phyloP scores from a whole-genome alignment of 2,888 invertebrate genomes.

The Aleiodes testaceus region DNA sequence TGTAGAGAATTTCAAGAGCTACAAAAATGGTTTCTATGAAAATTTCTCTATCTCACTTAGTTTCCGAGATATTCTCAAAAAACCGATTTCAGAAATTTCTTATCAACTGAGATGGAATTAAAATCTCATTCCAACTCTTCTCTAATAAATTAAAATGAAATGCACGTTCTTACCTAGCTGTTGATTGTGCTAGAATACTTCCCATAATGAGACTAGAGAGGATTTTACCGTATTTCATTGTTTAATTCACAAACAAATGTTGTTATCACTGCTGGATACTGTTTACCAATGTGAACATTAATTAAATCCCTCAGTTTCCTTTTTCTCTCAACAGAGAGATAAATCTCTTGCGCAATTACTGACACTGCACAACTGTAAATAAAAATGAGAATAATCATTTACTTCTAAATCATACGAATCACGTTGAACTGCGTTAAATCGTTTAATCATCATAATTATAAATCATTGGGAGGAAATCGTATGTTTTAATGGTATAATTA shows the following conservation, averaged over 20 bases:
- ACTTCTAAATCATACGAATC: neutral
- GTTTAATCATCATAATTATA: neutral
- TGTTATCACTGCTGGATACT: neutral
- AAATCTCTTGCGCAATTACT: too few species aligned
- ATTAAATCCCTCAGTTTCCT: neutral
- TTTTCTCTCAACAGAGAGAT: neutral
- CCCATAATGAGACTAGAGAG: neutral
- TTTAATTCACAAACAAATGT: neutral
- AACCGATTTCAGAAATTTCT: too few species aligned
- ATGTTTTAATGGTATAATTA: neutral
- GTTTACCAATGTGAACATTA: neutral
- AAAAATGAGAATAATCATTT: too few species aligned
- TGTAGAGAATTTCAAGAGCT: too few species aligned
- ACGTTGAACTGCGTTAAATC: neutral
- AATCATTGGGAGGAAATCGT: neutral
- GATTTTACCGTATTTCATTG: conserved; percentile 6
- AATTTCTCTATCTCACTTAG: too few species aligned
- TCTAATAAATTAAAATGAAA: neutral
- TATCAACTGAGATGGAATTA: too few species aligned
- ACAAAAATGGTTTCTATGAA: too few species aligned
- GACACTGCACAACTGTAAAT: too few species aligned
- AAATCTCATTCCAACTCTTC: too few species aligned
- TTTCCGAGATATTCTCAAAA: too few species aligned
- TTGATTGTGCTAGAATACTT: neutral
- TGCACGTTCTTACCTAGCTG: neutral